Percentiles rank a stretch among this genome's conserved stretches.
phyloP scores from a whole-genome alignment of 2,797 vertebrate genomes.

The Avahi laniger region DNA sequence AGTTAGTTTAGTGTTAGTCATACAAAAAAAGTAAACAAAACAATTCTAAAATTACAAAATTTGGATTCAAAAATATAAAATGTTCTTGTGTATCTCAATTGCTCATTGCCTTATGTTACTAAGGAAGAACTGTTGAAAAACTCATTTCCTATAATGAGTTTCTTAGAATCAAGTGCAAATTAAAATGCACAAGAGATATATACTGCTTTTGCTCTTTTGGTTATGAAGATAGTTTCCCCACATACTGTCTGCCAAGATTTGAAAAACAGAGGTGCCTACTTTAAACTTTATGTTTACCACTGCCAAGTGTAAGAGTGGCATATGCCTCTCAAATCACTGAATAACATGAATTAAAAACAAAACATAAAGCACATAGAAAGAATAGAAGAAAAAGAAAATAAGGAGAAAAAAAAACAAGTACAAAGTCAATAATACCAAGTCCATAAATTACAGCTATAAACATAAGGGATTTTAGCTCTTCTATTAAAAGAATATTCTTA shows the following conservation, averaged over 20 bases:
- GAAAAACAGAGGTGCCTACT: background rate
- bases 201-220: background rate
- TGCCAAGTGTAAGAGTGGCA: background rate
- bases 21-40: slow-evolving; percentile 64
- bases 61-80: slow-evolving; percentile 57
- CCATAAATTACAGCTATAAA: background rate
- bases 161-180: slow-evolving; percentile 64
- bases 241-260: background rate
- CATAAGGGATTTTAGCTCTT: background rate
- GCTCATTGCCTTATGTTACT: slow-evolving; percentile 71
- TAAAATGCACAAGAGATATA: slow-evolving; percentile 49
- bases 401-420: background rate
- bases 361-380: background rate
- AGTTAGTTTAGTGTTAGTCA: slow-evolving; percentile 53
- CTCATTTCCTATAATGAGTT: slow-evolving; percentile 70
- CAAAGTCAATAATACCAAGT: background rate
- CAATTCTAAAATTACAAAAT: slow-evolving; percentile 69
- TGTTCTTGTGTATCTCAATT: slow-evolving; percentile 62
- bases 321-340: background rate
- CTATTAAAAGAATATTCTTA: background rate
- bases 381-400: background rate
- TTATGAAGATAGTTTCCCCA: background rate
- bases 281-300: background rate
- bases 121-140: slow-evolving; percentile 62
- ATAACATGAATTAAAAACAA: background rate